Percentiles rank a stretch among this genome's conserved stretches.
These are phyloP conservation scores for Drosophila oshimai DNA, from an alignment of 1,140 invertebrate genomes.

Conservation along the genomic window DNA sequence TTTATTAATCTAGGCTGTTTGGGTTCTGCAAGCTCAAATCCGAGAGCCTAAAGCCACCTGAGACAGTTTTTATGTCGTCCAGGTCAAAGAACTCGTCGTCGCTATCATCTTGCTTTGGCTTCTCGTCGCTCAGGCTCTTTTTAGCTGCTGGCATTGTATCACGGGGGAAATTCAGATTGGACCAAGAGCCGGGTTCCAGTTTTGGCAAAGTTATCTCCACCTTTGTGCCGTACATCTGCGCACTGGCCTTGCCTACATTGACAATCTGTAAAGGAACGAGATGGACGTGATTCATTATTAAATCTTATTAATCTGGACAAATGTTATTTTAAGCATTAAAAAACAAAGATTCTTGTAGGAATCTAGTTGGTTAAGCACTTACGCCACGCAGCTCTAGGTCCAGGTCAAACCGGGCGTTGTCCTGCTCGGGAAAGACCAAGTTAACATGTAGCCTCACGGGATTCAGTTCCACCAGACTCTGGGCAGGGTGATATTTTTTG, in stretches of 20 bases:
- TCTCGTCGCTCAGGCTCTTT: constrained; percentile 11
- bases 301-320: too few relatives aligned
- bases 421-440: constrained; percentile 91
- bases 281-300: too few relatives aligned
- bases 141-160: constrained; percentile 36
- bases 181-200: constrained; percentile 92
- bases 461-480: constrained; percentile 91
- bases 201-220: constrained; percentile 97
- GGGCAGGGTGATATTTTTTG: constrained; percentile 92
- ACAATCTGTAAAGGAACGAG: constrained; percentile 85
- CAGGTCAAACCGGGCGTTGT: constrained; percentile 88
- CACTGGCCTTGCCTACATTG: constrained; percentile 87
- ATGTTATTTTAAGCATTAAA: too few relatives aligned
- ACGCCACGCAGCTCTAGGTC: constrained; percentile 94
- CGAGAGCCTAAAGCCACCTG: constrained; percentile 53
- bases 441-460: constrained; percentile 90
- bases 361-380: too few relatives aligned
- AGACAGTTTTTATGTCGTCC: constrained; percentile 84
- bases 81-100: constrained; percentile 71
- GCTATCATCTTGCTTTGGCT: constrained; percentile 45
- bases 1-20: constrained; percentile 54
- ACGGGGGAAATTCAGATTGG: constrained; percentile 87
- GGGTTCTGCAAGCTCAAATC: constrained; percentile 56
- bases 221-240: constrained; percentile 94
- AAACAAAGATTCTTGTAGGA: too few relatives aligned